These are phyloP conservation scores for Drosophila anomalipes DNA, from an alignment of 2,888 invertebrate species.

Conservation along the genomic window DNA sequence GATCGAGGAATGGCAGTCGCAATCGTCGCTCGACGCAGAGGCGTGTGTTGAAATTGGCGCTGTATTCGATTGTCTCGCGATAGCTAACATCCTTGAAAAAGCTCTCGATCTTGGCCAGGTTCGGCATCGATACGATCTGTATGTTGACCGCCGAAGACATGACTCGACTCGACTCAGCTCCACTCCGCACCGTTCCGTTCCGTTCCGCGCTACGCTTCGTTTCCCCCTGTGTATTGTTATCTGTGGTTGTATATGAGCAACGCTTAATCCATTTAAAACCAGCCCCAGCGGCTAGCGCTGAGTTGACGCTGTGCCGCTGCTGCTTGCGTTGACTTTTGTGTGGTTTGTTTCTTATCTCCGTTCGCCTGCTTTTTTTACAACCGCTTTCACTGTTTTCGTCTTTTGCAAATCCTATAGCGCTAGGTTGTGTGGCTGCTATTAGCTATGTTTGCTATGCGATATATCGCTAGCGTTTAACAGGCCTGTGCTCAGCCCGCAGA, in stretches of 20 bases:
- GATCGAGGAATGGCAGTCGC: conserved; percentile 97
- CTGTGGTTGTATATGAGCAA: conserved; percentile 42
- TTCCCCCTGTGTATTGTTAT: conserved; percentile 47
- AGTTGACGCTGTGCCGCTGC: conserved; percentile 59
- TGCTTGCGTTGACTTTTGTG: conserved; percentile 52
- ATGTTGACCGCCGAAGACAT: conserved; percentile 88
- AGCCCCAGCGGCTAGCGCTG: conserved; percentile 63
- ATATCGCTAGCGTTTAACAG: conserved; percentile 32
- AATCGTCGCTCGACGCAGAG: conserved; percentile 95
- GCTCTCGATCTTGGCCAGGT: conserved; percentile 91
- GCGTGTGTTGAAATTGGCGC: conserved; percentile 96
- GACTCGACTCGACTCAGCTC: conserved; percentile 15
- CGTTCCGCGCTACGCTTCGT: conserved; percentile 20
- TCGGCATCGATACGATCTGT: conserved; percentile 89
- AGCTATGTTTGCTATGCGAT: conserved; percentile 49
- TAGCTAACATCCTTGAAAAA: conserved; percentile 95
- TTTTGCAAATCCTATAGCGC: conserved; percentile 61
- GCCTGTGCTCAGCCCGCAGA: conserved; percentile 13
- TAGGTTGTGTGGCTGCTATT: conserved; percentile 52
- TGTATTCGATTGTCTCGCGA: conserved; percentile 96
- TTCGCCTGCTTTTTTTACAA: conserved; percentile 48
- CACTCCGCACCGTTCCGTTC: conserved; percentile 15
- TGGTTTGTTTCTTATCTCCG: conserved; percentile 56
- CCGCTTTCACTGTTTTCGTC: conserved; percentile 67
- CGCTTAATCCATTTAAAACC: conserved; percentile 62